A percentile compares a stretch with the other conserved stretches of the same genome.
Evolutionary conservation across 2,797 vertebrate genomes (phyloP).

Genomic region (Chaenodraco wilsoni): DNA sequence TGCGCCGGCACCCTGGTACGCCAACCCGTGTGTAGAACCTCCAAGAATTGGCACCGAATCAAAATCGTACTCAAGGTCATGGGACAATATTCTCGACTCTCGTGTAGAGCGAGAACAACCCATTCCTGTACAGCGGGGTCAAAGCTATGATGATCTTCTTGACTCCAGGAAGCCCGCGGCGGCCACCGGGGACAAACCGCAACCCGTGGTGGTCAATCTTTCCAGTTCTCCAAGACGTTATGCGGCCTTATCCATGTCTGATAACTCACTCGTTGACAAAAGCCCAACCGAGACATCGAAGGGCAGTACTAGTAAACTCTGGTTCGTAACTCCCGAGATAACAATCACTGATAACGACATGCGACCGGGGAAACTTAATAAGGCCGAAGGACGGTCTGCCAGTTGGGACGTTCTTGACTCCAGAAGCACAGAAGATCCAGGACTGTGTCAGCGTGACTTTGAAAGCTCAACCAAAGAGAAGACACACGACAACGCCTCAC

Average conservation of each 20-base stretch:
- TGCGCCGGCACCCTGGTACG: constrained; percentile 88
- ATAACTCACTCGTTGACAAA: constrained; percentile 94
- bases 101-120: constrained; percentile 87
- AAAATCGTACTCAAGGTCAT: constrained; percentile 93
- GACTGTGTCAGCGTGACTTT: constrained; percentile 71
- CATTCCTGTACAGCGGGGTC: constrained; percentile 88
- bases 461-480: constrained; percentile 82
- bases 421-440: constrained; percentile 68
- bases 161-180: constrained; percentile 84
- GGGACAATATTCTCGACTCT: constrained; percentile 95
- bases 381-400: constrained; percentile 83
- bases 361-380: constrained; percentile 80
- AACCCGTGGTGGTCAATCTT: constrained; percentile 94
- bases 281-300: constrained; percentile 85
- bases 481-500: constrained; percentile 82
- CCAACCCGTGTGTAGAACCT: constrained; percentile 86
- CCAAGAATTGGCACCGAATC: constrained; percentile 87
- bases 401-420: constrained; percentile 90
- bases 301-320: constrained; percentile 84
- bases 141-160: constrained; percentile 95
- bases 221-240: constrained; percentile 97
- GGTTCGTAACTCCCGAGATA: constrained; percentile 96
- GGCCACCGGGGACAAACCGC: constrained; percentile 86
- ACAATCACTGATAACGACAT: constrained; percentile 98
- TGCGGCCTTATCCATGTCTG: constrained; percentile 94